Conservation (phyloP, 2,797 vertebrate genomes). For the Peromyscus aztecus region DNA sequence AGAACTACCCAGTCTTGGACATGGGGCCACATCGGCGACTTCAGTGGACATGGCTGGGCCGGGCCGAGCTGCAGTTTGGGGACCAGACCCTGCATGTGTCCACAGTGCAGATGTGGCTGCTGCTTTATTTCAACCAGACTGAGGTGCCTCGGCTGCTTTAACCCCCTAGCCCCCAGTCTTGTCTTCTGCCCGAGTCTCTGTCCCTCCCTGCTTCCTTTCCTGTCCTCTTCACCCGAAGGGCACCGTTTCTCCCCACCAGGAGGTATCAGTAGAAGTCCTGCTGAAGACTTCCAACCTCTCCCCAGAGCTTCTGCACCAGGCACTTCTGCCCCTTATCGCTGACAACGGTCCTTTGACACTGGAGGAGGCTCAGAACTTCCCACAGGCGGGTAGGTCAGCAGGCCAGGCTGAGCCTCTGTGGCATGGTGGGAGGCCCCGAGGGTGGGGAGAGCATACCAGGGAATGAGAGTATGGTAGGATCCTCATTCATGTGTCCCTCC, state of each 20-base stretch:
- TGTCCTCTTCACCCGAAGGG: not conserved
- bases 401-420: not conserved
- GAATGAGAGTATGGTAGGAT: not conserved
- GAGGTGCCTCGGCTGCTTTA: conserved; percentile 63
- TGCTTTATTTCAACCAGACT: conserved; percentile 93
- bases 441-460: not conserved
- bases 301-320: conserved; percentile 89
- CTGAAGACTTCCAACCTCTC: conserved; percentile 90
- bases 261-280: conserved; percentile 89
- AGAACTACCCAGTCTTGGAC: conserved; percentile 89
- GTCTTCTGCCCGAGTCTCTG: not conserved
- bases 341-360: conserved; percentile 74
- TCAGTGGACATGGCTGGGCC: conserved; percentile 97
- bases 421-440: not conserved
- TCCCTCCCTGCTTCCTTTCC: not conserved
- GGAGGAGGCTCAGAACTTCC: conserved; percentile 64
- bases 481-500: not conserved
- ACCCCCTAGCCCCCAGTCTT: not conserved
- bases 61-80: conserved; percentile 92
- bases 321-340: conserved; percentile 82
- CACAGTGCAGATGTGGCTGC: conserved; percentile 96
- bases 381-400: conserved; percentile 64
- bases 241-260: conserved; percentile 62
- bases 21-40: conserved; percentile 89
- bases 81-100: conserved; percentile 92